Base-by-base conservation (phyloP, 2,113 vertebrate genomes). In the Cavia aperea region DNA sequence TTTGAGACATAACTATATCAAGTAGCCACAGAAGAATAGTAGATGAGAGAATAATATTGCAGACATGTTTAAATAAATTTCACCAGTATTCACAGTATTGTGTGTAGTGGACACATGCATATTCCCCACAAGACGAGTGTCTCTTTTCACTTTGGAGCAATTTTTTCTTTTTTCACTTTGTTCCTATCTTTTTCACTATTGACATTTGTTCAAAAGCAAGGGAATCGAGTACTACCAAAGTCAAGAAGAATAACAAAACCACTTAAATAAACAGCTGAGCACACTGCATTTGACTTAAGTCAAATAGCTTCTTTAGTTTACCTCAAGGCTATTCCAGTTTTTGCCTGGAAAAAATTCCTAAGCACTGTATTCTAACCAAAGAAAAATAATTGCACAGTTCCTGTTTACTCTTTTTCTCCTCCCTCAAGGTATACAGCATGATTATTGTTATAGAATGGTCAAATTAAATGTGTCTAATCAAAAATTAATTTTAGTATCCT, bases 401-500 rank as follows among this genome's bases (percentile, higher is more conserved):
- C 23, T 73, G 33, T 49, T 84, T 82, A 84, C 7, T 7, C 31
- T 92, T 81, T 93, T 93, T 56, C 29, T 51, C 72, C 43, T 36
- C 14, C 72, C 7, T 88, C 58, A 21, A 54, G 75, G n/a, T 24
- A 39, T 81, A 82, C 68, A 66, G 21, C 2, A 39, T 51, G 19
- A 51, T 88, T 86, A 83, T 58, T 31, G 79, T 39, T 23, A 60
- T 58, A 68, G 4, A 86, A 84, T 16, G 91, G n/a, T 56, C 16
- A 51, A 92, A 58, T 29, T 23, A 73, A 90, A 39, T 88, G 29
- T 84, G 29, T 54, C 43, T 56, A 82, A 88, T 24, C 29, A 63
- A 90, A 94, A 73, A 2, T 84, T 90, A 92, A 90, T 72, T 85
- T 93, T 58, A 81, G 16, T 65, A 65, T 94, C 92, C 10, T 58